These are phyloP conservation scores for Yponomeuta cagnagella DNA, from an alignment of 2,888 invertebrate species.

Conservation along the genomic window DNA sequence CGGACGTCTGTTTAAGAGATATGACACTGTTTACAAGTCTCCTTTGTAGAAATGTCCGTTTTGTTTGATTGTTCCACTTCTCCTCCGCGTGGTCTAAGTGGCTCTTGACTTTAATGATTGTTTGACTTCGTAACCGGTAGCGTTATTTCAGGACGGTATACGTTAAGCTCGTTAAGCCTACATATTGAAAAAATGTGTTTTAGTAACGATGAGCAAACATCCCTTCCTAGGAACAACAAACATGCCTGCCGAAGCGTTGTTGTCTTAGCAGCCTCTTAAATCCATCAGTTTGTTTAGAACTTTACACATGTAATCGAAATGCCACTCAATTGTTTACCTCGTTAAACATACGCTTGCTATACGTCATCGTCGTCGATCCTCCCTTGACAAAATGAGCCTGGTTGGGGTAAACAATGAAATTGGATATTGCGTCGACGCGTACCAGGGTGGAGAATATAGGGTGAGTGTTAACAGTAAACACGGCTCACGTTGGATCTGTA, in stretches of 20 bases:
- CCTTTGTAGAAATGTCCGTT: background rate
- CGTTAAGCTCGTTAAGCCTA: background rate
- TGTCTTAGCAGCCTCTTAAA: slow-evolving; percentile 4
- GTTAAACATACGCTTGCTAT: slow-evolving; percentile 26
- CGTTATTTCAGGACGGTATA: background rate
- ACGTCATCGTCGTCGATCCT: slow-evolving; percentile 34
- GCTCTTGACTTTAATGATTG: slow-evolving; percentile 3
- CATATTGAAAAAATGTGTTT: background rate
- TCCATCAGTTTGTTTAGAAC: slow-evolving; percentile 10
- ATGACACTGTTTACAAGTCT: slow-evolving; percentile 5
- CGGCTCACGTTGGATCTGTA: slow-evolving; percentile 15
- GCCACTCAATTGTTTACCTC: slow-evolving; percentile 14
- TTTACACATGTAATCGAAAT: slow-evolving; percentile 14
- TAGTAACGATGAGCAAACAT: background rate
- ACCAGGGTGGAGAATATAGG: slow-evolving; percentile 4
- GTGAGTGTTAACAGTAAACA: slow-evolving; percentile 16
- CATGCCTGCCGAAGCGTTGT: background rate
- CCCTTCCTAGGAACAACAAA: background rate
- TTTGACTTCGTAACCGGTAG: background rate
- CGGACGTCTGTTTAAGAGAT: background rate
- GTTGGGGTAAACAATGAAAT: slow-evolving; percentile 41
- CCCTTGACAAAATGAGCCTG: slow-evolving; percentile 36
- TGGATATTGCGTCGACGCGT: slow-evolving; percentile 34
- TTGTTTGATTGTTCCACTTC: background rate
- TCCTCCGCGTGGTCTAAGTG: background rate